A percentile compares a stretch with the other conserved stretches of the same genome.
Conservation (phyloP, 2,797 vertebrate genomes). For the Amblyopsis hoosieri region DNA sequence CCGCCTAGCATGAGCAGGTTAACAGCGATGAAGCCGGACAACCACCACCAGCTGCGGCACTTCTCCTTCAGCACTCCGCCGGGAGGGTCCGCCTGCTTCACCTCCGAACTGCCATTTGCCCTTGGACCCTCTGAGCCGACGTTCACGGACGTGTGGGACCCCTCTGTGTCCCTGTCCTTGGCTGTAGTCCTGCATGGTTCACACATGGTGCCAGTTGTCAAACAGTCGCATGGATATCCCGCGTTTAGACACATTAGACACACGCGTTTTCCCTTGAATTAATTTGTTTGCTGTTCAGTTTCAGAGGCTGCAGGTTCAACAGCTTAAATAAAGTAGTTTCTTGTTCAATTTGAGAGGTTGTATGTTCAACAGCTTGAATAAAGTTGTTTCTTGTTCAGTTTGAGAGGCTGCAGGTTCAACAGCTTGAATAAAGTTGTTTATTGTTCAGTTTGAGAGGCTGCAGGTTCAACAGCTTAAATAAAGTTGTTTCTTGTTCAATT, state of each 20-base stretch:
- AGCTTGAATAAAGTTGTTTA: neutral
- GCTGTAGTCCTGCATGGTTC: conserved; percentile 68
- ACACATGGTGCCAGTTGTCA: conserved; percentile 49
- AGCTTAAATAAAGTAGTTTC: neutral
- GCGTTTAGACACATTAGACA: conserved; percentile 64
- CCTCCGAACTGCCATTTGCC: neutral
- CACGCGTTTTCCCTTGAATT: no score
- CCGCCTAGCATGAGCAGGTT: conserved; percentile 88
- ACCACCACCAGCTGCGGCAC: conserved; percentile 84
- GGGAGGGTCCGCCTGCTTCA: conserved; percentile 6
- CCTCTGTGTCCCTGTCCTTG: conserved; percentile 59
- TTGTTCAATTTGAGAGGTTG: conserved; percentile 6
- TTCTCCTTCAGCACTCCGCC: conserved; percentile 59
- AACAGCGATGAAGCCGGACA: conserved; percentile 85
- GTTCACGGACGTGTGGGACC: conserved; percentile 51
- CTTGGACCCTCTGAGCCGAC: neutral
- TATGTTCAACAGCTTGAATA: no score
- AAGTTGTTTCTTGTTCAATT: conserved; percentile 15
- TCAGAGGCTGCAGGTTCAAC: no score
- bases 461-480: no score
- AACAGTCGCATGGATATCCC: conserved; percentile 14
- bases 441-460: conserved; percentile 7
- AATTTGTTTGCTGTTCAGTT: conserved; percentile 15
- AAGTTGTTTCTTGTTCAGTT: conserved; percentile 15
- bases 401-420: no score